Evolutionary conservation across 2,888 invertebrate species (phyloP).

Genomic region (Neoaliturus tenellus): DNA sequence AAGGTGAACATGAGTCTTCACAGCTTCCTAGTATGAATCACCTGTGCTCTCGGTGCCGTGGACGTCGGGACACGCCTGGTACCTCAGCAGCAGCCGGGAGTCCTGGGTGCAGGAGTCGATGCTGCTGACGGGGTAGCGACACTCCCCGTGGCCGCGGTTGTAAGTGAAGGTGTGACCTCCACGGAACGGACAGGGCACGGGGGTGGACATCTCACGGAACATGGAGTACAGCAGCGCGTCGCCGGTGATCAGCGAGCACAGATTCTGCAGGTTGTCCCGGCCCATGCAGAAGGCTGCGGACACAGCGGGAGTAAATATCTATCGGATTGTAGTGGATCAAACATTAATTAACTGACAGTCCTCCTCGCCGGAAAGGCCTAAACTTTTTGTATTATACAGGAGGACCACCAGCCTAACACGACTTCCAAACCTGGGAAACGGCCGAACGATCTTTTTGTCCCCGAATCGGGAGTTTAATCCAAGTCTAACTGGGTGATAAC

Average conservation of each 20-base stretch:
- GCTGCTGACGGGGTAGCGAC: slow-evolving; percentile 91
- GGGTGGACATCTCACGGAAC: slow-evolving; percentile 91
- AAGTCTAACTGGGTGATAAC: too few relatives aligned
- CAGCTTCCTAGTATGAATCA: too few relatives aligned
- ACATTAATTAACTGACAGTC: too few relatives aligned
- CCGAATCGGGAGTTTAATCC: too few relatives aligned
- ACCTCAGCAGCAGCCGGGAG: slow-evolving; percentile 91
- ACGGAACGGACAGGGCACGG: slow-evolving; percentile 91
- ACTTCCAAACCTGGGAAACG: too few relatives aligned
- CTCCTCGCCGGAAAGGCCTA: too few relatives aligned
- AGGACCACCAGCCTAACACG: too few relatives aligned
- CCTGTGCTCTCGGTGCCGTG: slow-evolving; percentile 94
- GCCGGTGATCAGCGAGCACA: slow-evolving; percentile 92
- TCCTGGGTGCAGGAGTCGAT: slow-evolving; percentile 97
- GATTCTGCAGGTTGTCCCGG: slow-evolving; percentile 84
- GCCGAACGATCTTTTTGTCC: too few relatives aligned
- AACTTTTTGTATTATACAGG: too few relatives aligned
- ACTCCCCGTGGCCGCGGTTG: slow-evolving; percentile 91
- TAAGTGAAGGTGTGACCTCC: slow-evolving; percentile 96
- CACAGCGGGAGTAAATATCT: not conserved
- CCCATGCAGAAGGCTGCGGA: slow-evolving; percentile 82
- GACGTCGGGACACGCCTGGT: slow-evolving; percentile 96
- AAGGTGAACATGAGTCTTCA: too few relatives aligned
- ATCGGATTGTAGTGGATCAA: too few relatives aligned
- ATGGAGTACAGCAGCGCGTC: slow-evolving; percentile 93